Evolutionary conservation across 2,888 invertebrate species (phyloP), one percentile per base, ranked within the genome.

Genomic region (Agelastica alni): DNA sequence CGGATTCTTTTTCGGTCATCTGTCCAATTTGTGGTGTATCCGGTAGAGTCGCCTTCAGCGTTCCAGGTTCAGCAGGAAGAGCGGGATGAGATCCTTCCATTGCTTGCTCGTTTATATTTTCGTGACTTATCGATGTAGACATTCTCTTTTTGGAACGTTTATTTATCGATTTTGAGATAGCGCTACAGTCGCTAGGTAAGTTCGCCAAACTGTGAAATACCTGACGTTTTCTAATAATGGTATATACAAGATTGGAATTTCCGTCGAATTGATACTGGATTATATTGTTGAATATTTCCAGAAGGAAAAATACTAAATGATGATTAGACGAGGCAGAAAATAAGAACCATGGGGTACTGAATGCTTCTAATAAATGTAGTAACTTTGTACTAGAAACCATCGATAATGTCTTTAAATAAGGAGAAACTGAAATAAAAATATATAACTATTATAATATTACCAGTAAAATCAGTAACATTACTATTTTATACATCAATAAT

Each of bases 201-300:
- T 98, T 99, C n/a, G 97, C 96, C 69, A 99, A 80, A 59, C 91
- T 88, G 79, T 99, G 97, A 79, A 99, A 99, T 53, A 98, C 96
- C 75, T 92, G 92, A n/a, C 99, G 85, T 77, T 99, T 99, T 45
- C 98, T 86, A 69, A 99, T 99, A 62, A 99, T 97, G 1, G 98
- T 99, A 79, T 99, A 99, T 18, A 99, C 95, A 67, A 99, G 83
- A 80, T 97, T 98, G 1, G 97, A 93, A 77, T 99, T 99, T 84
- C 96, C 96, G 78, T 97, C 96, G 77, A 97, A 97, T 78, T 97
- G 97, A 74, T 97, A 97, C 81, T 99, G 99, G 66, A 99, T 99
- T 67, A 99, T 97, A 76, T 99, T 99, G 79, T 99, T 99, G 79
- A 99, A 99, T 74, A 98, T 96, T 82, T 99, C 99, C 45, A 99